Evolutionary conservation across 2,888 invertebrate species (phyloP).

Genomic region (Dasysyrphus tricinctus): DNA sequence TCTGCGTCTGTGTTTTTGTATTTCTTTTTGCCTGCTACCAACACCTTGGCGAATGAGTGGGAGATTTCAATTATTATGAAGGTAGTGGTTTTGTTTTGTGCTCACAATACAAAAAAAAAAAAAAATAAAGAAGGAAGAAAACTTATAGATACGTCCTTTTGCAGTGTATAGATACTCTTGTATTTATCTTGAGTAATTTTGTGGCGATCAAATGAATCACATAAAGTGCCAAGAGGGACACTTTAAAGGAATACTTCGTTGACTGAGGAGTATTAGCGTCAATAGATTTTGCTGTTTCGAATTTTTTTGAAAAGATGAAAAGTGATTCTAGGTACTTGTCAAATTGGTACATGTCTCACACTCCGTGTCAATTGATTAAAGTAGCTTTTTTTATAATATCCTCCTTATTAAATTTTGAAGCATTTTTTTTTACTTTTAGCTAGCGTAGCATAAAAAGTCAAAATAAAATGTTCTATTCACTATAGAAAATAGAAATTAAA

Average conservation of each 20-base stretch:
- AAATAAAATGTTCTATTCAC: too few species aligned
- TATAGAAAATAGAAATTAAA: too few species aligned
- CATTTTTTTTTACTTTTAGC: too few species aligned
- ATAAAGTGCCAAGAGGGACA: slow-evolving; percentile 16
- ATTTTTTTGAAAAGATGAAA: slow-evolving; percentile 17
- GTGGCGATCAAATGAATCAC: slow-evolving; percentile 26
- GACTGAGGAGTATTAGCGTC: slow-evolving; percentile 12
- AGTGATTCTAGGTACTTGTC: slow-evolving; percentile 11
- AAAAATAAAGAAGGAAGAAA: slow-evolving; percentile 8
- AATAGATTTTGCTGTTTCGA: slow-evolving; percentile 29
- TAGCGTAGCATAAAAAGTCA: too few species aligned
- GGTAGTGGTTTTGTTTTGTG: slow-evolving; percentile 28
- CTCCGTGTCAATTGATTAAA: slow-evolving; percentile 6
- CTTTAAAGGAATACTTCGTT: slow-evolving; percentile 15
- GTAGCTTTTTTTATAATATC: not conserved
- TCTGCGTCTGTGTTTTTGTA: slow-evolving; percentile 26
- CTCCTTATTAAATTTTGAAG: too few species aligned
- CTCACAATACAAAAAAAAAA: not conserved
- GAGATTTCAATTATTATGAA: slow-evolving; percentile 31
- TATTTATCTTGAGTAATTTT: slow-evolving; percentile 27
- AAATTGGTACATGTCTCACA: not conserved
- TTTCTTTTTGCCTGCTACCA: slow-evolving; percentile 15
- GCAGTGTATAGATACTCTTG: slow-evolving; percentile 11
- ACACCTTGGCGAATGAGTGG: slow-evolving; percentile 15
- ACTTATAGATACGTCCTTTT: slow-evolving; percentile 21